Evolutionary conservation across 2,888 invertebrate species (phyloP).

Genomic region (Dicyrtomina minuta): DNA sequence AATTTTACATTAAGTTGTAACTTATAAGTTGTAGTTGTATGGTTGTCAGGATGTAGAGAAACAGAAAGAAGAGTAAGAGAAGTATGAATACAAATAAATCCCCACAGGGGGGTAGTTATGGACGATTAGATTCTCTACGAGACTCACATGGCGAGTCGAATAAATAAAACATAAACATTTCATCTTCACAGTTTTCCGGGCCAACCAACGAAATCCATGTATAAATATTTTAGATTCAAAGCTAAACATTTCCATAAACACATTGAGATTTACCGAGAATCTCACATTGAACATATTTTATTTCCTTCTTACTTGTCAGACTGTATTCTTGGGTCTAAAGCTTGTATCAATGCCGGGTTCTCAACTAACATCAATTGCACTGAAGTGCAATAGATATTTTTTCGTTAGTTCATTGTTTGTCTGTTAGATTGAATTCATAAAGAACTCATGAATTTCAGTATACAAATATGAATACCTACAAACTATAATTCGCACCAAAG

Average conservation of each 20-base stretch:
- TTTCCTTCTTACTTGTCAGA: conserved; percentile 1
- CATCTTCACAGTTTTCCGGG: conserved; percentile 25
- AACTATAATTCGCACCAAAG: no score
- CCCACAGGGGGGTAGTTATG: conserved; percentile 36
- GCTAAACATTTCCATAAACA: conserved; percentile 31
- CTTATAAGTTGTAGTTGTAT: conserved; percentile 5
- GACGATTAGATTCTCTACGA: conserved; percentile 34
- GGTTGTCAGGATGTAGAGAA: neutral
- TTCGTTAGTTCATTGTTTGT: no score
- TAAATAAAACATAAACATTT: conserved; percentile 39
- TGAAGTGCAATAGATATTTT: no score
- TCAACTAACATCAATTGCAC: no score
- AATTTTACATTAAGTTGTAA: conserved; percentile 11
- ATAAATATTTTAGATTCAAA: conserved; percentile 31
- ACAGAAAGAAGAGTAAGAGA: conserved; percentile 15
- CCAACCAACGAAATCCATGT: conserved; percentile 20
- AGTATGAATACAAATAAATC: conserved; percentile 39
- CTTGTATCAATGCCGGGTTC: no score
- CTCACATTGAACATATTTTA: conserved; percentile 16
- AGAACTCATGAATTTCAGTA: no score
- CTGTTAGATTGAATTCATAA: no score
- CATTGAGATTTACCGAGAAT: conserved; percentile 30
- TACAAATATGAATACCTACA: no score
- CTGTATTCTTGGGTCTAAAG: no score
- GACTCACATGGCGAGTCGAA: conserved; percentile 31